Conservation (phyloP, 2,888 invertebrate species). For the Linyphia triangularis region DNA sequence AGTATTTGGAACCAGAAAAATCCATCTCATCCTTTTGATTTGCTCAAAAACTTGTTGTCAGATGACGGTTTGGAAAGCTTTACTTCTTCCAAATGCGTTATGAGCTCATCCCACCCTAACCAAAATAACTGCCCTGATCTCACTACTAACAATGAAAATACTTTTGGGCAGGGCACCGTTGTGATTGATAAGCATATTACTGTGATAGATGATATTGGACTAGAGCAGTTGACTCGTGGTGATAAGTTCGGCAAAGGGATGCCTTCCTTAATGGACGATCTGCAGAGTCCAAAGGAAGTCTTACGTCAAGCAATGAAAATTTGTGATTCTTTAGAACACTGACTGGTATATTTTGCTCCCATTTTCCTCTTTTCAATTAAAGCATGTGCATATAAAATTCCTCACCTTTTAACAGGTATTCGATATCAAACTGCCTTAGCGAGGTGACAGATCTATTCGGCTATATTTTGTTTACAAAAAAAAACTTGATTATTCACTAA, state of each 20-base stretch:
- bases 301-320: constrained; percentile 71
- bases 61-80: constrained; percentile 70
- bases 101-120: constrained; percentile 38
- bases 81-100: constrained; percentile 61
- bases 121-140: constrained; percentile 40
- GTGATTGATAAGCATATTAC: constrained; percentile 26
- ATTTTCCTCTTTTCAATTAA: background rate
- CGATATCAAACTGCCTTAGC: background rate
- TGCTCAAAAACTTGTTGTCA: constrained; percentile 64
- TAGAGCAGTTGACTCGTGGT: constrained; percentile 31
- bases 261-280: constrained; percentile 69
- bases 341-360: background rate
- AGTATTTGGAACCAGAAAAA: constrained; percentile 67
- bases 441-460: background rate
- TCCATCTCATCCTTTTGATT: constrained; percentile 57
- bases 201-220: constrained; percentile 68
- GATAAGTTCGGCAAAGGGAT: constrained; percentile 58
- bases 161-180: background rate
- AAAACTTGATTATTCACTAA: no score
- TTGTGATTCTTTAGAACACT: constrained; percentile 56
- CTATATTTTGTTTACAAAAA: background rate
- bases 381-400: background rate
- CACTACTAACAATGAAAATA: constrained; percentile 31
- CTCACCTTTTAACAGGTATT: background rate
- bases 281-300: constrained; percentile 73